Conservation (phyloP, 2,888 invertebrate species). For the Caenorhabditis macrosperma region DNA sequence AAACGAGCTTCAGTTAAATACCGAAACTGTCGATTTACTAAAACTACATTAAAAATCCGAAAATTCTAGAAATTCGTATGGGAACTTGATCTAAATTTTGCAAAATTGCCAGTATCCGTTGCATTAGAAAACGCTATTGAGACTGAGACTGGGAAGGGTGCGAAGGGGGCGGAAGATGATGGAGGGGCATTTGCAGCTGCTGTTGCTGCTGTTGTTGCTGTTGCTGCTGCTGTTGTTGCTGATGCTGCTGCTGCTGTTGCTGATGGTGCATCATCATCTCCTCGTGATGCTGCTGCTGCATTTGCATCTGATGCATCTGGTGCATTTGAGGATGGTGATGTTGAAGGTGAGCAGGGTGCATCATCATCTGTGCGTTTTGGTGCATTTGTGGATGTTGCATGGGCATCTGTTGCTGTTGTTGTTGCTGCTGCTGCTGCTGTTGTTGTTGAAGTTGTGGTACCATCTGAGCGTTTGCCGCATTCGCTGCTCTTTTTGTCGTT, state of each 20-base stretch:
- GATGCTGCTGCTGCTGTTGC: constrained; percentile 25
- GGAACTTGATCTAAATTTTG: too few relatives aligned
- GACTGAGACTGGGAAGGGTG: constrained; percentile 14
- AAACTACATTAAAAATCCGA: background rate
- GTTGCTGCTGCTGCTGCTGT: constrained; percentile 9
- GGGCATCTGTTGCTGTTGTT: constrained; percentile 26
- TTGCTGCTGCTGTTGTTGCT: constrained; percentile 14
- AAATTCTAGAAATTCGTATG: background rate
- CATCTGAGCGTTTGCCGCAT: background rate
- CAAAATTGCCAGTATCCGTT: background rate
- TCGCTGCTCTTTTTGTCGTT: constrained; percentile 36
- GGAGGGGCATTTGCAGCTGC: constrained; percentile 43
- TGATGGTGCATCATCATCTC: constrained; percentile 14
- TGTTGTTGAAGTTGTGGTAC: background rate
- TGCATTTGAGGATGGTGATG: constrained; percentile 28
- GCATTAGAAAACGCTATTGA: constrained; percentile 5
- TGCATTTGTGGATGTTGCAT: constrained; percentile 22
- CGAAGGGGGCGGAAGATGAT: constrained; percentile 21
- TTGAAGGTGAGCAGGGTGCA: constrained; percentile 26
- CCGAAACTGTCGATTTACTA: too few relatives aligned
- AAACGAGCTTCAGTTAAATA: background rate
- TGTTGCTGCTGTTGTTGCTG: constrained; percentile 37
- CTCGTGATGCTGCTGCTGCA: constrained; percentile 14
- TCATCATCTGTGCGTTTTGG: constrained; percentile 45
- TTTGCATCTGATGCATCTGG: constrained; percentile 15